Evolutionary conservation across 2,888 invertebrate species (phyloP).

Genomic region (Sphaeridia pumilis): DNA sequence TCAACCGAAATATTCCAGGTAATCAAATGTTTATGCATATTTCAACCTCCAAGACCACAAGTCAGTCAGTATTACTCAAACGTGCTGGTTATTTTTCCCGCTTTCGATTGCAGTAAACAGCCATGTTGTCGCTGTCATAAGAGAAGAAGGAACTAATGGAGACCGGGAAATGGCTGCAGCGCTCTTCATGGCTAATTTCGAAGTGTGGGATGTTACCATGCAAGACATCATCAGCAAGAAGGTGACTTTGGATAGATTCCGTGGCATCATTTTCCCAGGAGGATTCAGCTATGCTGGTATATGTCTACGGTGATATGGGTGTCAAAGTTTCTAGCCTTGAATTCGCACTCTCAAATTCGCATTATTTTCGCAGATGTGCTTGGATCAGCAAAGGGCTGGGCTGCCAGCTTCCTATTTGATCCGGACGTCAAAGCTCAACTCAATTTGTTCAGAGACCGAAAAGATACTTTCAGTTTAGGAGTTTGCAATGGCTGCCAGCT

Average conservation of each 20-base stretch:
- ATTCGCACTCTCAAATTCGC: no score
- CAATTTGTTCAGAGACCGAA: slow-evolving; percentile 56
- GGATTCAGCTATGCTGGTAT: slow-evolving; percentile 98
- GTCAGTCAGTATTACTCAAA: no score
- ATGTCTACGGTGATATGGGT: not conserved
- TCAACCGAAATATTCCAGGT: slow-evolving; percentile 38
- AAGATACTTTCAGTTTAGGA: slow-evolving; percentile 86
- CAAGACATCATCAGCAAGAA: slow-evolving; percentile 65
- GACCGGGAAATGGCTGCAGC: slow-evolving; percentile 95
- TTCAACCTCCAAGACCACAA: no score
- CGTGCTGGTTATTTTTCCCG: not conserved
- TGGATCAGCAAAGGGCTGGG: slow-evolving; percentile 98
- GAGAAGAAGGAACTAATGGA: slow-evolving; percentile 95
- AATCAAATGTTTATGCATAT: not conserved
- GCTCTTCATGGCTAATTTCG: slow-evolving; percentile 65
- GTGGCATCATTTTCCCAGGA: slow-evolving; percentile 86
- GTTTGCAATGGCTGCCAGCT: slow-evolving; percentile 98
- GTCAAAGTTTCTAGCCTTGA: not conserved
- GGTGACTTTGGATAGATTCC: slow-evolving; percentile 64
- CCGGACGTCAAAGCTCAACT: slow-evolving; percentile 63
- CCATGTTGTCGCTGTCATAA: slow-evolving; percentile 72
- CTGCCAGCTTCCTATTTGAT: slow-evolving; percentile 77
- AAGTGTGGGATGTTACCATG: slow-evolving; percentile 87
- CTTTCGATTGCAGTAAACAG: slow-evolving; percentile 29
- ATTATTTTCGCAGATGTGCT: slow-evolving; percentile 66